Evolutionary conservation across 2,888 invertebrate species (phyloP).

Genomic region (Flexamia atlantica): DNA sequence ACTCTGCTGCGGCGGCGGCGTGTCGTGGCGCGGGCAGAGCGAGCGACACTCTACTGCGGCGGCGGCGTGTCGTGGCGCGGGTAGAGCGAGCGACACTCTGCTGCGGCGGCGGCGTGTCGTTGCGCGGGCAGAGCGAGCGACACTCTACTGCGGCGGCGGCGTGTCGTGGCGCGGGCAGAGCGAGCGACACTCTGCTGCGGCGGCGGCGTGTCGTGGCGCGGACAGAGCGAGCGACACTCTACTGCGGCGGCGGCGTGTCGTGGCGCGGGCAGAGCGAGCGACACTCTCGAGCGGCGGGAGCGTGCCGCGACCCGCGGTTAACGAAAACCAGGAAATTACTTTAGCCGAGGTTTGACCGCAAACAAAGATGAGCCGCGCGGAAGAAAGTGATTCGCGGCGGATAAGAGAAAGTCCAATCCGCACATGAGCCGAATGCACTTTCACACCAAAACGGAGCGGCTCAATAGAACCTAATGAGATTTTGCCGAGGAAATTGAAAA

Average conservation of each 20-base stretch:
- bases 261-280: neutral
- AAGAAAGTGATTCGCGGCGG: slow-evolving; percentile 48
- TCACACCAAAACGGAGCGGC: slow-evolving; percentile 40
- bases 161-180: neutral
- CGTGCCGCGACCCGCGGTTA: slow-evolving; percentile 15
- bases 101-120: neutral
- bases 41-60: too few relatives aligned
- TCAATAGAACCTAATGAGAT: slow-evolving; percentile 48
- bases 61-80: neutral
- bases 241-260: neutral
- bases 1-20: neutral
- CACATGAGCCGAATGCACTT: slow-evolving; percentile 31
- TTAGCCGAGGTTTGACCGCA: slow-evolving; percentile 38
- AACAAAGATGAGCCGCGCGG: slow-evolving; percentile 38
- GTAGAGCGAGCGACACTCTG: neutral
- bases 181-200: neutral
- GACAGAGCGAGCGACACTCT: too few relatives aligned
- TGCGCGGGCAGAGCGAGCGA: too few relatives aligned
- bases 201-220: neutral
- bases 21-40: too few relatives aligned
- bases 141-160: neutral
- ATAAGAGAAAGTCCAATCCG: slow-evolving; percentile 42
- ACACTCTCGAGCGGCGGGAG: neutral
- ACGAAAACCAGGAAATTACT: slow-evolving; percentile 41
- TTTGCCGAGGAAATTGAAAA: slow-evolving; percentile 51